A percentile compares a stretch with the other conserved stretches of the same genome.
Evolutionary conservation across 2,888 invertebrate species (phyloP).

Genomic region (Thysanoteuthis rhombus): DNA sequence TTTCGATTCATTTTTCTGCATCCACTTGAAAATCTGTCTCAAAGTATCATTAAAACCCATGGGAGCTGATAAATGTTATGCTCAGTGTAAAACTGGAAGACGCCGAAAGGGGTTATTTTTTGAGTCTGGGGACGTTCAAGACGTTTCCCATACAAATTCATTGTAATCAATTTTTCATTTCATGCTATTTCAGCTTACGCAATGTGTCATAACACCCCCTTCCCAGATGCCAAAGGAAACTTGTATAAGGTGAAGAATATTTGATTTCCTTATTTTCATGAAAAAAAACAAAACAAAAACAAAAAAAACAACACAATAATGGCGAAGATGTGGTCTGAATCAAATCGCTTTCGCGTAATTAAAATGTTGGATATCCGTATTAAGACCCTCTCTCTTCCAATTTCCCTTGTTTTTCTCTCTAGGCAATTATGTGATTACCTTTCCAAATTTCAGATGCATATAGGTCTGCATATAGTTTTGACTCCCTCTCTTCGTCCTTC

Average conservation of each 20-base stretch:
- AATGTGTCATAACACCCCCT: no score
- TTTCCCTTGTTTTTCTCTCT: background rate
- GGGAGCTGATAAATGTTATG: no score
- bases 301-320: no score
- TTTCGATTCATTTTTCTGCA: no score
- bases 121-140: no score
- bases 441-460: background rate
- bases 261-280: background rate
- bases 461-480: background rate
- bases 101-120: no score
- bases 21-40: no score
- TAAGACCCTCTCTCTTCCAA: background rate
- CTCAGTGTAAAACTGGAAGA: background rate
- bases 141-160: no score
- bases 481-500: background rate
- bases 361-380: background rate
- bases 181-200: no score
- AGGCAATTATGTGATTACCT: background rate
- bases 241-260: background rate
- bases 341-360: background rate
- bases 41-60: no score
- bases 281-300: background rate
- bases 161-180: no score
- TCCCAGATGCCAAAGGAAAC: no score
- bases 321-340: background rate